Evolutionary conservation across 2,888 invertebrate species (phyloP).

Genomic region (Dynastes tityus): DNA sequence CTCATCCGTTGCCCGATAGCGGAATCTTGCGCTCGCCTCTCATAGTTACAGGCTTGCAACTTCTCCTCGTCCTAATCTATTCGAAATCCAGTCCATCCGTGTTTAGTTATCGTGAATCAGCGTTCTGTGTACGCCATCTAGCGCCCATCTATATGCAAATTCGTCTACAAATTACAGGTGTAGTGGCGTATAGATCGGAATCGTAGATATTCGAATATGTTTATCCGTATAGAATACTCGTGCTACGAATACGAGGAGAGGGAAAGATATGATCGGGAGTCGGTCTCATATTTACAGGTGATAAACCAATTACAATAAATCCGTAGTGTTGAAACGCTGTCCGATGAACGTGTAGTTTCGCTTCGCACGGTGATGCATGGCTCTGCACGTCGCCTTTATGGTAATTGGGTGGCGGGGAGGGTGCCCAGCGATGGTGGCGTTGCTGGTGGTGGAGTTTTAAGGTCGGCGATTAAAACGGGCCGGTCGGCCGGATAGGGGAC

Average conservation of each 20-base stretch:
- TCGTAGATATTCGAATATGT: constrained; percentile 35
- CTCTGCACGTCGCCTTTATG: constrained; percentile 22
- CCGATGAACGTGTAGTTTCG: constrained; percentile 7
- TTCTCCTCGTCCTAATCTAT: constrained; percentile 57
- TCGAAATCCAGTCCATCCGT: constrained; percentile 60
- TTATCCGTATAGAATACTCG: constrained; percentile 2
- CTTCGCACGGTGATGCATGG: constrained; percentile 30
- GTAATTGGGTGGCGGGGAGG: constrained; percentile 5
- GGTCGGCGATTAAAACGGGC: not conserved
- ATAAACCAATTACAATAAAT: constrained; percentile 51
- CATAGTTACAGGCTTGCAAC: not conserved
- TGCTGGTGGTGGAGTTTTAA: constrained; percentile 30
- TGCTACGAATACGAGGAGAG: not conserved
- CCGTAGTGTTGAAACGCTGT: constrained; percentile 31
- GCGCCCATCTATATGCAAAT: constrained; percentile 64
- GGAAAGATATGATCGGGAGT: not conserved
- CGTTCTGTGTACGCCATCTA: constrained; percentile 56
- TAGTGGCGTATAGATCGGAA: constrained; percentile 56
- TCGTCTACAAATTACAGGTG: constrained; percentile 62
- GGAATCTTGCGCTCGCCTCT: not conserved
- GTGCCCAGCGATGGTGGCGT: not conserved
- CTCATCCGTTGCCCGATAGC: not conserved
- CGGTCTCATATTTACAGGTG: constrained; percentile 50
- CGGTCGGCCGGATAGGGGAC: not conserved
- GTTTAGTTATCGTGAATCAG: constrained; percentile 62